Evolutionary conservation across 2,113 vertebrate genomes (phyloP).

Genomic region (Monarcha castaneiventris): DNA sequence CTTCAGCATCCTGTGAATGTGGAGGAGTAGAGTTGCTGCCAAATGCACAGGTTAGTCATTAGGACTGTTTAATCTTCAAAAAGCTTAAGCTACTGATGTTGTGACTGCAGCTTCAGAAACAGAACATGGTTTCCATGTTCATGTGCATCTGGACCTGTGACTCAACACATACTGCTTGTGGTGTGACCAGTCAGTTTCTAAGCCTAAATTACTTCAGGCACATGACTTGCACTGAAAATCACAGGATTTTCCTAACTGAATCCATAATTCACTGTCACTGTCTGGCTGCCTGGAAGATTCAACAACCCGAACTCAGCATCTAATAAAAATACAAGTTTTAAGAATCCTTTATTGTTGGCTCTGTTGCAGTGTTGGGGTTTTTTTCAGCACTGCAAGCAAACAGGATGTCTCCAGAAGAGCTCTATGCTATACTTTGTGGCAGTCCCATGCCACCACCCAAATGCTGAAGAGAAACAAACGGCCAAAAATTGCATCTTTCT

Average conservation of each 20-base stretch:
- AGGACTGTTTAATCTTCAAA: not conserved
- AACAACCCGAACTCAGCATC: not conserved
- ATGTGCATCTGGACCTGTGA: not conserved
- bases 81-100: not conserved
- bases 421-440: rapidly evolving
- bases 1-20: not conserved
- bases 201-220: not conserved
- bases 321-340: not conserved
- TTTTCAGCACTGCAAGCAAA: not conserved
- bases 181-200: not conserved
- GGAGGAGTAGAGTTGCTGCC: not conserved
- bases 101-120: not conserved
- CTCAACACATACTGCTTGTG: not conserved
- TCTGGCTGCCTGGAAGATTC: not conserved
- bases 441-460: not conserved
- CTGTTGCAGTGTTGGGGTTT: not conserved
- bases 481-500: not conserved
- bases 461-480: not conserved
- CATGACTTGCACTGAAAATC: not conserved
- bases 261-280: not conserved
- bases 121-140: not conserved
- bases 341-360: not conserved
- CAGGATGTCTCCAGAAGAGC: not conserved
- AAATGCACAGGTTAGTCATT: not conserved
- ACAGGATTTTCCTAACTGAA: not conserved